Base-by-base conservation (phyloP, 2,888 invertebrate species). In the Philopedon plagiatum region DNA sequence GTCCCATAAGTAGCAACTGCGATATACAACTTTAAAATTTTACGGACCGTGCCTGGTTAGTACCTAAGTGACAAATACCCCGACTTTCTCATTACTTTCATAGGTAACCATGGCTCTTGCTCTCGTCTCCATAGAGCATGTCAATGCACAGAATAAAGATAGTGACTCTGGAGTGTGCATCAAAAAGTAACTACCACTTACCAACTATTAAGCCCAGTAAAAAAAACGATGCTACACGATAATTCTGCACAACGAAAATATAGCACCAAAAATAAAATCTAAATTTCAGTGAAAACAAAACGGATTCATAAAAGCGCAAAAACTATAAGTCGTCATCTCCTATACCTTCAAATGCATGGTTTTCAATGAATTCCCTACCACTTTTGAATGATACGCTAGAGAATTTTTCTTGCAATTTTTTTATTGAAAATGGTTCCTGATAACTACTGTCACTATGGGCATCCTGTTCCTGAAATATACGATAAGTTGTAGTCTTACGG, bases 271-370 rank as follows among this genome's bases (percentile, higher is more conserved):
- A 74, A 73, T 71, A 44, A 76, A 75, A 76, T 15, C 69, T 69
- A 61, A 75, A 26, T 15, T 15, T 15, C 21, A 54, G 74, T 64
- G 73, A 71, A 73, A 74, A 64, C 54, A 68, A 65, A 44, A 67
- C 76, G 70, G 5, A 58, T 54, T 32, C 29, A 18, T 18, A 54
- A 64, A 26, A 26, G 41, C 21, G 29, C 49, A 51, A 63, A 60
- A 58, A 67, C 88, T 89, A 94, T 80, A 94, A 88, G 86, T 98
- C 98, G 80, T 97, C 98, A 83, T 98, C 98, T 2, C 97, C 96
- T 78, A 98, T 97, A 58, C 95, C 96, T 85, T 96, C 95, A 84
- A 98, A 98, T 19, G 97, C 96, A 85, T 95, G 94, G 86, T 96
- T 97, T 83, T 95, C 95, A 73, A 95, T 92, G 76, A 92, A 91